Evolutionary conservation across 2,888 invertebrate species (phyloP), one percentile per base, ranked within the genome.

Genomic region (Synergus itoensis): DNA sequence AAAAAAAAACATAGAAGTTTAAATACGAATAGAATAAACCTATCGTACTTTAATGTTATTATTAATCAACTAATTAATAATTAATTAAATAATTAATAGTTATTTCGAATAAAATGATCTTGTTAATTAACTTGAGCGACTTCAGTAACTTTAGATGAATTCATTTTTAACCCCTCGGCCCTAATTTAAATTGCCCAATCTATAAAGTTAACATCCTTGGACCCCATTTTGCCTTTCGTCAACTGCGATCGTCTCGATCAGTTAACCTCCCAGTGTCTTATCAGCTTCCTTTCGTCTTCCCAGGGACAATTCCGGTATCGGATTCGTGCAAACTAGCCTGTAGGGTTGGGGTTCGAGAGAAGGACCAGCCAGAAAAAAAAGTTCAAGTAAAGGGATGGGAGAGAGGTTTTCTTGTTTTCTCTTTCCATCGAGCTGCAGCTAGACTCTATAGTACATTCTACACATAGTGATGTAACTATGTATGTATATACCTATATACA

Each of bases 191-290:
- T 28, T 28, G 28, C 28, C 3, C 28, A 28, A 53, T 53, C 53
- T n/a, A 8, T 8, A 53, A 53, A n/a, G 73, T 73, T 73, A 53
- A 73, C 48, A 14, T 73, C 36, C 16, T 53, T 73, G n/a, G 16
- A 36, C 28, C n/a, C 28, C 53, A 73, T 28, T 53, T 73, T 73
- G 73, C 36, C 53, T 73, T 36, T 73, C 73, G 36, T 48, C 73
- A 81, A 80, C 79, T 79, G 76, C 82, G 81, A 84, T 82, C 80
- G 84, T 84, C 84, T 81, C 80, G 80, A 82, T 81, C 81, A 81
- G 84, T 82, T 84, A 84, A 80, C 82, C 78, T 75, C 80, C 80
- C 43, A 79, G 76, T 67, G 76, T 80, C 83, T 84, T 84, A 84
- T 82, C 82, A 80, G 79, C 80, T 79, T 76, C 82, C 14, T 73